phyloP scores from a whole-genome alignment of 2,888 invertebrate genomes.

The Ommatoiulus sabulosus region DNA sequence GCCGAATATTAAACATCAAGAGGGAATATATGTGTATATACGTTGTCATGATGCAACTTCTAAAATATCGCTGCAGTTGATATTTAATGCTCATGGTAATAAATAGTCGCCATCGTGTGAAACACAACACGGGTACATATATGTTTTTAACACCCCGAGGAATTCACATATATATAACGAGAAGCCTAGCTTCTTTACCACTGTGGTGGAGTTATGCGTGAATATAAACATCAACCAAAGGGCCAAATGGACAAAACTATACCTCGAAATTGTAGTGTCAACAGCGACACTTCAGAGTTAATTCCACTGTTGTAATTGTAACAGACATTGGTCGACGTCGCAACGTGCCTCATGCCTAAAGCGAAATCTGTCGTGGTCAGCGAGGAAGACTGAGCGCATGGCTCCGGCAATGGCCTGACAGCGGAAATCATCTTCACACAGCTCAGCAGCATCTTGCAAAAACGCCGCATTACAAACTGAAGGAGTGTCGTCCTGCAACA shows the following conservation, averaged over 20 bases:
- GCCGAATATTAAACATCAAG: background rate
- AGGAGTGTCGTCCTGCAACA: constrained; percentile 47
- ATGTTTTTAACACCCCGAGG: background rate
- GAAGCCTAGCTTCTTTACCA: background rate
- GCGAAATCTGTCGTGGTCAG: constrained; percentile 57
- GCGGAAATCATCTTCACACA: constrained; percentile 56
- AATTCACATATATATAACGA: constrained; percentile 13
- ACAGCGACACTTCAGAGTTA: background rate
- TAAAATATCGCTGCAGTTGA: constrained; percentile 35
- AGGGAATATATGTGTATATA: background rate
- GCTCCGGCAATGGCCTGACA: constrained; percentile 57
- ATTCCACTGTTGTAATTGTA: constrained; percentile 26
- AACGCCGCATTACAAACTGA: constrained; percentile 31
- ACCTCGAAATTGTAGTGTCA: constrained; percentile 15
- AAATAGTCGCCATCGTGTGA: background rate
- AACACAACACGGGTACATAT: background rate
- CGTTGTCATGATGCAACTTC: background rate
- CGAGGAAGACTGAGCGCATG: constrained; percentile 58
- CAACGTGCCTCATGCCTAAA: constrained; percentile 18
- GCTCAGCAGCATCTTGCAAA: constrained; percentile 38
- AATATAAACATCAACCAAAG: constrained; percentile 45
- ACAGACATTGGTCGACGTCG: constrained; percentile 53
- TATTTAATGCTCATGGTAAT: constrained; percentile 43
- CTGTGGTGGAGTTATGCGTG: background rate
- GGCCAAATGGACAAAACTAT: background rate